Base-by-base conservation (phyloP, 2,797 vertebrate genomes). In the Acipenser transmontanus region DNA sequence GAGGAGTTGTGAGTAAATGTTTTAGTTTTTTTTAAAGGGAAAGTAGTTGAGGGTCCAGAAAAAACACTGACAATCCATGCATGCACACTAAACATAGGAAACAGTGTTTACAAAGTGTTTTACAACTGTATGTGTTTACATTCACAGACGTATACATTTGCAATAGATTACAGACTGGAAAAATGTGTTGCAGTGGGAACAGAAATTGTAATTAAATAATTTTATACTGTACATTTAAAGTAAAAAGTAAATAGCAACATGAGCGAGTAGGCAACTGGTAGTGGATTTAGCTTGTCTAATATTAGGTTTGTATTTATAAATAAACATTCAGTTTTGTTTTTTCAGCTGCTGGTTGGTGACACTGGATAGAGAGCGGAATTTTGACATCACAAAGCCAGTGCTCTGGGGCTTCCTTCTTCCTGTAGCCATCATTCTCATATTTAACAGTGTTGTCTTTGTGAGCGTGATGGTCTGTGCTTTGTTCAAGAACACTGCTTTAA, bases 261-360 rank as follows among this genome's bases (percentile, higher is more conserved):
- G 34, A 34, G 34, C 34, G 4, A 3, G 34, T 34, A 34, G 34
- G 34, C 2, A 54, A 54, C 52, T 54, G 52, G 8, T n/a, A 9
- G 4, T 54, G n/a, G 8, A 54, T 3, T 2, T 54, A 6, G 8
- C n/a, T 54, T 54, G 52, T 9, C 9, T 54, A 9, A 2, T 8
- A n/a, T 54, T 54, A 2, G n/a, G 51, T 8, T 54, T 54, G n/a
- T 54, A 9, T 54, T 54, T n/a, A 54, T 9, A 54, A 7, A 9
- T 54, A 54, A 7, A 54, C 52, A 6, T 9, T 9, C 8, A 6
- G 9, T 54, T 54, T 9, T 54, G n/a, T 6, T 65, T 67, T 61
- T 68, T 70, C 64, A 92, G 91, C 66, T 93, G 87, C 67, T 93
- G 90, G 88, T 80, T 92, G 7, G 81, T 87, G 62, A 75, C 69